Evolutionary conservation across 2,888 invertebrate species (phyloP).

Genomic region (Hoplodrina blanda): DNA sequence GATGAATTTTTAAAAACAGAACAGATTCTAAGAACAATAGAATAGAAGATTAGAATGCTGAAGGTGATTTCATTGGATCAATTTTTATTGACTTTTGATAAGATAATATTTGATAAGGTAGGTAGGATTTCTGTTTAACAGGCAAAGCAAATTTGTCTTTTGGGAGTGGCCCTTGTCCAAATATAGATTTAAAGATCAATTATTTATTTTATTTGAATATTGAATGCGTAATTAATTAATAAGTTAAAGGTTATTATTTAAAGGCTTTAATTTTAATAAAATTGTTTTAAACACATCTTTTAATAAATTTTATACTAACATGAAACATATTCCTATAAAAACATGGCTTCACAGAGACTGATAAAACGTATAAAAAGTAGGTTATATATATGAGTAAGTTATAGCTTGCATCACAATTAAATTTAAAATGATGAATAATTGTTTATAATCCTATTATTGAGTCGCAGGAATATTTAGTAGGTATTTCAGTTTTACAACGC

Average conservation of each 20-base stretch:
- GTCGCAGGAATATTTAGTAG: background rate
- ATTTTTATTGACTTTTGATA: constrained; percentile 12
- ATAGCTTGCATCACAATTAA: background rate
- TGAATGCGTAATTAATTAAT: too few species aligned
- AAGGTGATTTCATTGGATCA: background rate
- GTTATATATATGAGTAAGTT: background rate
- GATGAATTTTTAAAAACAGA: background rate
- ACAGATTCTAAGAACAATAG: background rate
- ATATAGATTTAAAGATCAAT: background rate
- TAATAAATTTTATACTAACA: background rate
- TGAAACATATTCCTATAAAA: background rate
- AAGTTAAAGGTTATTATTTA: too few species aligned
- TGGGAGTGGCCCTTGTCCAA: background rate
- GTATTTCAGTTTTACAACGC: background rate
- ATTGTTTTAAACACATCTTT: too few species aligned
- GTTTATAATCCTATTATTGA: background rate
- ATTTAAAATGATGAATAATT: background rate
- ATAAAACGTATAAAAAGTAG: background rate
- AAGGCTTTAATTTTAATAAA: too few species aligned
- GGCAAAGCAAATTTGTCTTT: background rate
- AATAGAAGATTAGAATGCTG: background rate
- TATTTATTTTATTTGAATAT: too few species aligned
- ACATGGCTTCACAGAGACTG: background rate
- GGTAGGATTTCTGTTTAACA: too few species aligned
- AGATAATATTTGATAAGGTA: constrained; percentile 15